Conservation (phyloP, 2,888 invertebrate genomes). For the Stenolophus ochropezus region DNA sequence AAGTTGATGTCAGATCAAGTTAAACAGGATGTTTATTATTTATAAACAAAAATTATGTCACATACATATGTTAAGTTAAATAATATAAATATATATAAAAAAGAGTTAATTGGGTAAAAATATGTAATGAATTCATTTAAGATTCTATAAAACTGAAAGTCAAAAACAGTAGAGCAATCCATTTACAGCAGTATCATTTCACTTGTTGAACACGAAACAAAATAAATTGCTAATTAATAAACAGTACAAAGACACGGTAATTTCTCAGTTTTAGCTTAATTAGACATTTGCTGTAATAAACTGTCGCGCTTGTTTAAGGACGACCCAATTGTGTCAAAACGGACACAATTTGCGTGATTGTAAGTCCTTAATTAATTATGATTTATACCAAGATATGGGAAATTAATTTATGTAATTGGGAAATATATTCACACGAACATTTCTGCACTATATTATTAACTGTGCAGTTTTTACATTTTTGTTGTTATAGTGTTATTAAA, state of each 20-base stretch:
- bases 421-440: slow-evolving; percentile 21
- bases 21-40: too few relatives aligned
- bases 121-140: too few relatives aligned
- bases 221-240: slow-evolving; percentile 49
- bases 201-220: neutral
- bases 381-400: slow-evolving; percentile 46
- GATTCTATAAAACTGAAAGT: too few relatives aligned
- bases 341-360: slow-evolving; percentile 41
- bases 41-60: too few relatives aligned
- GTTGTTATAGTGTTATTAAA: slow-evolving; percentile 18
- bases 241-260: slow-evolving; percentile 3
- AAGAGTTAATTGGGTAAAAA: too few relatives aligned
- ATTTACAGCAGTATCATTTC: neutral
- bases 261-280: slow-evolving; percentile 21
- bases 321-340: slow-evolving; percentile 53
- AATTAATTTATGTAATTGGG: slow-evolving; percentile 56
- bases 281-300: slow-evolving; percentile 44
- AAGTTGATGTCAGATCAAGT: too few relatives aligned
- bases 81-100: too few relatives aligned
- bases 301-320: slow-evolving; percentile 39
- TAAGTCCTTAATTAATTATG: slow-evolving; percentile 55
- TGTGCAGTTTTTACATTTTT: slow-evolving; percentile 7
- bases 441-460: slow-evolving; percentile 38
- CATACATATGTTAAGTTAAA: too few relatives aligned
- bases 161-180: too few relatives aligned